Conservation (phyloP, 2,113 vertebrate species). For the Ceyx margarethae region DNA sequence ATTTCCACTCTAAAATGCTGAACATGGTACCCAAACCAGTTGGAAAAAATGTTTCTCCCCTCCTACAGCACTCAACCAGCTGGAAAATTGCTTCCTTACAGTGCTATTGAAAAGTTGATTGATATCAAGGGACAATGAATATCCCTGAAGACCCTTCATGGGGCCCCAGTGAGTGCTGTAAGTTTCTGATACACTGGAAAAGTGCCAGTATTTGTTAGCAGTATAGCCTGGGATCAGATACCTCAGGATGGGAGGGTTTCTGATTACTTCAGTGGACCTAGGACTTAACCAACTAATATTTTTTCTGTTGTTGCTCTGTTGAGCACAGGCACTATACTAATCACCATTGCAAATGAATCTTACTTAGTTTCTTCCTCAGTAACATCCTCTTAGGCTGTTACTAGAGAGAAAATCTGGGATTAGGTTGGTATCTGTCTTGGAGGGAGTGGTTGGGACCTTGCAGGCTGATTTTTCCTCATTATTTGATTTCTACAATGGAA, state of each 20-base stretch:
- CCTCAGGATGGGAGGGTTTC: not conserved
- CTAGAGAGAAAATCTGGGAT: not conserved
- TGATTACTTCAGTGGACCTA: not conserved
- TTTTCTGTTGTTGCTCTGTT: not conserved
- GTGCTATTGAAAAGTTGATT: not conserved
- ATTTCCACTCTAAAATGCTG: not conserved
- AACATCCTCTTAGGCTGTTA: not conserved
- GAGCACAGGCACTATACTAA: not conserved
- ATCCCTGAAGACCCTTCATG: not conserved
- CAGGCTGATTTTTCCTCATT: not conserved
- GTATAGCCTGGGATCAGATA: not conserved
- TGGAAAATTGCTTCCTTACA: constrained; percentile 32
- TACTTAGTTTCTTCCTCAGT: not conserved
- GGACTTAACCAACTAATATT: not conserved
- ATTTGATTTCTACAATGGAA: not conserved
- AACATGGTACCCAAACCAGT: not conserved
- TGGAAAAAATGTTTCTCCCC: not conserved
- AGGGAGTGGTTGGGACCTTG: not conserved
- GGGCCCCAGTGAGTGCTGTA: fast-evolving
- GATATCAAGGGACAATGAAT: not conserved
- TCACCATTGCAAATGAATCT: not conserved
- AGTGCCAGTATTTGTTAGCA: not conserved
- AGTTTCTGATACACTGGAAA: not conserved
- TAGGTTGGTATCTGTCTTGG: not conserved
- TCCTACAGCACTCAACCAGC: not conserved